Evolutionary conservation across 2,888 invertebrate species (phyloP).

Genomic region (Drosophila tripunctata): DNA sequence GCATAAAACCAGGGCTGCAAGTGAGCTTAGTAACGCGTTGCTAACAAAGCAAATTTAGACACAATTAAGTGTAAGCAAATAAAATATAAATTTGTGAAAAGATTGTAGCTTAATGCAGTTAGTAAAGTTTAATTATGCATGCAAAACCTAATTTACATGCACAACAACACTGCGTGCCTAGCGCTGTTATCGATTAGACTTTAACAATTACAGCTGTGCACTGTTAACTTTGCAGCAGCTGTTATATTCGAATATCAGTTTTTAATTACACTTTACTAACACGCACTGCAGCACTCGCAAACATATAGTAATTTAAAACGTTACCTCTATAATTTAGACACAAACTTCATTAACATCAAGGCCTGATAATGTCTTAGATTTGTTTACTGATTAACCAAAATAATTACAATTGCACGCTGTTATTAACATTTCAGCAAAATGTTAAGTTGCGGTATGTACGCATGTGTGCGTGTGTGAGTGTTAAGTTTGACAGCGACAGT

Average conservation of each 20-base stretch:
- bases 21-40: neutral
- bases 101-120: neutral
- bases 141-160: neutral
- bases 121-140: neutral
- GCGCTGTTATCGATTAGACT: conserved; percentile 6
- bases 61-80: too few species aligned
- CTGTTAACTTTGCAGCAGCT: conserved; percentile 4
- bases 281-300: too few species aligned
- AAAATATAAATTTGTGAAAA: too few species aligned
- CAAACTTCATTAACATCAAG: neutral
- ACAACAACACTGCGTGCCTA: conserved; percentile 7
- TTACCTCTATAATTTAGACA: too few species aligned
- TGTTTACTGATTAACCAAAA: neutral
- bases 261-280: too few species aligned
- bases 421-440: conserved; percentile 28
- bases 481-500: conserved; percentile 20
- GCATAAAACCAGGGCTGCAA: conserved; percentile 32
- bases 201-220: conserved; percentile 17
- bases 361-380: too few species aligned
- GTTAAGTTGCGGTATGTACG: conserved; percentile 6
- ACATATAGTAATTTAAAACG: too few species aligned
- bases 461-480: too few species aligned
- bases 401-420: conserved; percentile 6
- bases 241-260: conserved; percentile 19
- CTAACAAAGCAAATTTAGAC: neutral